phyloP scores from a whole-genome alignment of 2,797 vertebrate species.

The Clarias platycephalus region DNA sequence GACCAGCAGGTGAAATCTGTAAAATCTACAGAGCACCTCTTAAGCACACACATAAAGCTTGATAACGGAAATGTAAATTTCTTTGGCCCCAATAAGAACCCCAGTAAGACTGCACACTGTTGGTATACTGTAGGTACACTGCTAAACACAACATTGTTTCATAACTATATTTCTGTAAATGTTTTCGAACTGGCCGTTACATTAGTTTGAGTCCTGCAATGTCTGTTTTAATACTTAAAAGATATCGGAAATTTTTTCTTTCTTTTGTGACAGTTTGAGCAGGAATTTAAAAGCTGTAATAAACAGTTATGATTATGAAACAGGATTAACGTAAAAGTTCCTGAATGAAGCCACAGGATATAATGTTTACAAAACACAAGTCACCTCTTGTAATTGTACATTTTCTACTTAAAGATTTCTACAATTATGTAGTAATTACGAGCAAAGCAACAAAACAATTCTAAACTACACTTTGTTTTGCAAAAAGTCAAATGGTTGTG shows the following conservation, averaged over 20 bases:
- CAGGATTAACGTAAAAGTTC: neutral
- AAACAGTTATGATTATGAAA: neutral
- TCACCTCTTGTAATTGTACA: conserved; percentile 37
- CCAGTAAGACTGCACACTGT: neutral
- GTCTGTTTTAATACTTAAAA: neutral
- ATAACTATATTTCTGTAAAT: neutral
- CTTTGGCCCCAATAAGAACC: neutral
- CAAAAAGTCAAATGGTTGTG: neutral
- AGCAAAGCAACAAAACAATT: neutral
- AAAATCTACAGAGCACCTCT: neutral
- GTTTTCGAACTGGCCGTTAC: neutral
- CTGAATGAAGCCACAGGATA: conserved; percentile 10
- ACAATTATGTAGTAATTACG: neutral
- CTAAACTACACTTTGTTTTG: neutral
- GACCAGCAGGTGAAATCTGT: neutral
- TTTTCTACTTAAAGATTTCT: conserved; percentile 35
- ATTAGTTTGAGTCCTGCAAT: neutral
- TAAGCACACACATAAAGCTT: neutral
- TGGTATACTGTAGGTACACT: neutral
- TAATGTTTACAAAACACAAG: conserved; percentile 53
- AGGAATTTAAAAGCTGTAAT: neutral
- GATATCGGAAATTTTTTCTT: neutral
- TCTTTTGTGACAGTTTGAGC: neutral
- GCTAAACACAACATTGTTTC: neutral
- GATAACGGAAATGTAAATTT: neutral